Percentiles rank a stretch among this genome's conserved stretches.
phyloP scores from a whole-genome alignment of 2,888 invertebrate species.

The Hirtodrosophila alboralis region DNA sequence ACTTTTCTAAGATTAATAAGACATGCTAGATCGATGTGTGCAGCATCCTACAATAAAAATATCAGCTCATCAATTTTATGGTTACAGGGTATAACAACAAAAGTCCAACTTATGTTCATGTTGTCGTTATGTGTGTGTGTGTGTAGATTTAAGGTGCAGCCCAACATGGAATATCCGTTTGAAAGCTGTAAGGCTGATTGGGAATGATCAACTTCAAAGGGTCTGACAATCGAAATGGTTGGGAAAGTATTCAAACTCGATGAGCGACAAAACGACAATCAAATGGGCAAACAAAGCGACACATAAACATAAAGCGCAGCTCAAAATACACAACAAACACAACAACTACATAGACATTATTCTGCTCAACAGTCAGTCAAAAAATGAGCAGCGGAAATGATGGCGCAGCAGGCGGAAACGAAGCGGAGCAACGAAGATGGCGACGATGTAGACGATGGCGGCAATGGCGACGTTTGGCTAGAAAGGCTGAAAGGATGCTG shows the following conservation, averaged over 20 bases:
- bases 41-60: no score
- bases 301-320: conserved; percentile 48
- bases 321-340: conserved; percentile 22
- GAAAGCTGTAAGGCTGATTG: conserved; percentile 62
- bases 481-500: conserved; percentile 20
- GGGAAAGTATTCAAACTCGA: conserved; percentile 23
- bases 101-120: not conserved
- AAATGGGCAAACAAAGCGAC: conserved; percentile 67
- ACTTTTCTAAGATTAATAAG: no score
- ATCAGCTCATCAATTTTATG: no score
- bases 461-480: not conserved
- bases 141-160: conserved; percentile 50
- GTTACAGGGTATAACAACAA: conserved; percentile 1
- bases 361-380: conserved; percentile 40
- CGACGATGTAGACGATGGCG: conserved; percentile 20
- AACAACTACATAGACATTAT: conserved; percentile 25
- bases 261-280: conserved; percentile 73
- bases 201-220: conserved; percentile 54
- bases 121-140: no score
- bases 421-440: conserved; percentile 35
- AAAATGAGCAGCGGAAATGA: conserved; percentile 76
- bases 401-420: conserved; percentile 75
- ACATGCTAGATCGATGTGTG: no score
- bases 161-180: conserved; percentile 53
- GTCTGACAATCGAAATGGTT: conserved; percentile 61